phyloP scores from a whole-genome alignment of 2,888 invertebrate species.

The Teleiodes luculella region DNA sequence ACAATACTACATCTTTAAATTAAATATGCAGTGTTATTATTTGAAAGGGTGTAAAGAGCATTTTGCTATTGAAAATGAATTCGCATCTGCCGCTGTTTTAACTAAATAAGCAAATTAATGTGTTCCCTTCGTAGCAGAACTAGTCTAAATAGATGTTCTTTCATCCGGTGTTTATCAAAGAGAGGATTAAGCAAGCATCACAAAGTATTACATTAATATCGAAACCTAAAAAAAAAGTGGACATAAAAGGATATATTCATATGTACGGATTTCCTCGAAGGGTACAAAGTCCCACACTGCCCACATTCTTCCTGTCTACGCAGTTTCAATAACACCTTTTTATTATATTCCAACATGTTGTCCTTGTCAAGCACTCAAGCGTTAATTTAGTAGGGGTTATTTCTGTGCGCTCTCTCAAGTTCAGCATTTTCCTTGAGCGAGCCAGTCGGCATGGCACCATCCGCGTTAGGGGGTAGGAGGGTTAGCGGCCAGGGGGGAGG shows the following conservation, averaged over 20 bases:
- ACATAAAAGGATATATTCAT: too few relatives aligned
- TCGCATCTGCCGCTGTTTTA: background rate
- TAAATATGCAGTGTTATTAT: too few relatives aligned
- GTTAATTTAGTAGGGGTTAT: background rate
- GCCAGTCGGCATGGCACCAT: constrained; percentile 24
- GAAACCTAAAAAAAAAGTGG: too few relatives aligned
- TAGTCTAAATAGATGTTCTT: background rate
- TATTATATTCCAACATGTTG: background rate
- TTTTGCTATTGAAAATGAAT: too few relatives aligned
- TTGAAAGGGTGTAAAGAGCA: too few relatives aligned
- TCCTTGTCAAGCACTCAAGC: background rate
- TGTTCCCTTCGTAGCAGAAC: background rate
- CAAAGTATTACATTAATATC: too few relatives aligned
- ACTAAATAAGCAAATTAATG: background rate
- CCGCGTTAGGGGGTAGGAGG: constrained; percentile 12
- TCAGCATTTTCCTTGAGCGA: background rate
- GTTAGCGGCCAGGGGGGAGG: background rate
- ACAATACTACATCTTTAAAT: too few relatives aligned
- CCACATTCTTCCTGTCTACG: too few relatives aligned
- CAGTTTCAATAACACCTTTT: too few relatives aligned
- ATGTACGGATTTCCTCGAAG: too few relatives aligned
- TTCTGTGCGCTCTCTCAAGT: background rate
- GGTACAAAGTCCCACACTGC: too few relatives aligned
- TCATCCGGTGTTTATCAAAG: background rate
- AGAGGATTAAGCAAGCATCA: too few relatives aligned